These are phyloP conservation scores for Orthosia gracilis DNA, from an alignment of 2,888 invertebrate species.

Conservation along the genomic window DNA sequence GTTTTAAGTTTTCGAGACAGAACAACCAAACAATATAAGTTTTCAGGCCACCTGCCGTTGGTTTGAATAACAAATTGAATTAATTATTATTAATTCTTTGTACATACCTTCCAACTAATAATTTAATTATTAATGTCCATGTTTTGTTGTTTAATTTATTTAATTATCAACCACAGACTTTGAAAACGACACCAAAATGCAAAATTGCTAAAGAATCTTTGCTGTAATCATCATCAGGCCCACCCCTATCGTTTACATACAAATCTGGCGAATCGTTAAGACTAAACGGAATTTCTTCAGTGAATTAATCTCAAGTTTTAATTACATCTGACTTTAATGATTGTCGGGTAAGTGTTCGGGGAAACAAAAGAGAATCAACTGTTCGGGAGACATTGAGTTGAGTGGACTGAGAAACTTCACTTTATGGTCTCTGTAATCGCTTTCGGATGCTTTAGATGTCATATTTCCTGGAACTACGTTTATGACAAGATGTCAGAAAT, in stretches of 20 bases:
- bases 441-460: background rate
- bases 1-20: background rate
- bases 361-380: conserved; percentile 54
- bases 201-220: background rate
- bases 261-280: conserved; percentile 53
- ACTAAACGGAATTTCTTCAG: conserved; percentile 50
- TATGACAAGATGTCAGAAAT: too few relatives aligned
- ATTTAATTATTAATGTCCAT: too few relatives aligned
- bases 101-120: too few relatives aligned
- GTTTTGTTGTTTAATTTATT: background rate
- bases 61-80: background rate
- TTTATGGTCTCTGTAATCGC: background rate
- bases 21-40: background rate
- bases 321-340: conserved; percentile 62
- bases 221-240: background rate
- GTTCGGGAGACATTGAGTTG: conserved; percentile 22
- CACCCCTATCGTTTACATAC: conserved; percentile 40
- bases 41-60: background rate
- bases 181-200: background rate
- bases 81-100: background rate
- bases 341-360: conserved; percentile 48
- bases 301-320: conserved; percentile 62
- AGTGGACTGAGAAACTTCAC: conserved; percentile 9
- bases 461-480: background rate
- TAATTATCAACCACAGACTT: background rate